Percentiles rank a stretch among this genome's conserved stretches.
Evolutionary conservation across 1,140 invertebrate species (phyloP).

Genomic region (Schlechtendalia chinensis): DNA sequence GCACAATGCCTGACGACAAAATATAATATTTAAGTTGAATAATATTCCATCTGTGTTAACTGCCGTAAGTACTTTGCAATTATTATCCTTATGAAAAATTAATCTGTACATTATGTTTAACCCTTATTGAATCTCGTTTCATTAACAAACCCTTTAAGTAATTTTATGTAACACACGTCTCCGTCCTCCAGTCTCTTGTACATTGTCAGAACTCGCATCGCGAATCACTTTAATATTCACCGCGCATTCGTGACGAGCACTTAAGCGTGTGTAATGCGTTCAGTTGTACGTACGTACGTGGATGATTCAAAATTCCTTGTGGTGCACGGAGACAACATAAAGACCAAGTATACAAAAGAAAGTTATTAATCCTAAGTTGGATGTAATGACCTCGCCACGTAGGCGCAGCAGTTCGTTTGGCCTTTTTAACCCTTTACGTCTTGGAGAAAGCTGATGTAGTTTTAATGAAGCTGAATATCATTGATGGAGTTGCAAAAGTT

Average conservation of each 20-base stretch:
- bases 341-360: slow-evolving; percentile 13
- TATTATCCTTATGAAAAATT: slow-evolving; percentile 7
- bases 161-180: neutral
- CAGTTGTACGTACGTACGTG: neutral
- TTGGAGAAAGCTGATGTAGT: neutral
- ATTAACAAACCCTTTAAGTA: slow-evolving; percentile 14
- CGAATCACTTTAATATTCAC: slow-evolving; percentile 44
- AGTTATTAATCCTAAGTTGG: slow-evolving; percentile 35
- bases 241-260: slow-evolving; percentile 24
- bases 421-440: slow-evolving; percentile 2
- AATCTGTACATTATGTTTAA: neutral
- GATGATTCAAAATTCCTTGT: slow-evolving; percentile 31
- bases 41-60: neutral
- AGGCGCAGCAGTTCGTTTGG: neutral
- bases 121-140: slow-evolving; percentile 9
- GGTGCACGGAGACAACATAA: neutral
- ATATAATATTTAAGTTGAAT: neutral
- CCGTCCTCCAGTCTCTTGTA: neutral
- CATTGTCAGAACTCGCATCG: neutral
- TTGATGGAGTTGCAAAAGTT: neutral
- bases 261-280: slow-evolving; percentile 22
- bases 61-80: neutral
- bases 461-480: slow-evolving; percentile 1
- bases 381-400: neutral
- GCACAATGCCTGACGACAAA: no score